A percentile compares a stretch with the other conserved stretches of the same genome.
phyloP scores from a whole-genome alignment of 2,797 vertebrate genomes.

The Sylvia borin region DNA sequence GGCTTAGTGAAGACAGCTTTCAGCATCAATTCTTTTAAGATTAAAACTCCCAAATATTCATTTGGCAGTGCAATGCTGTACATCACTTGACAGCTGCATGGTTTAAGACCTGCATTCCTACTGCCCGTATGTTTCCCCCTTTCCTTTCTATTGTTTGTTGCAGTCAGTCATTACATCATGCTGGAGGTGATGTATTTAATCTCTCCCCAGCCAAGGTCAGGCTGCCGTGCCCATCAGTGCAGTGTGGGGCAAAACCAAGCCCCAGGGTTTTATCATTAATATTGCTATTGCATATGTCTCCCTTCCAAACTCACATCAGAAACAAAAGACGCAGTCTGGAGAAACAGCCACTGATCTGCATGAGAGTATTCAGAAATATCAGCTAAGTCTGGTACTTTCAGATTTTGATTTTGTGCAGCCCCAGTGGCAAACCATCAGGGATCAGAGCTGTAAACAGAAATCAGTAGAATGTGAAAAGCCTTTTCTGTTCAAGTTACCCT shows the following conservation, averaged over 20 bases:
- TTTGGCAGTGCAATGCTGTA: not conserved
- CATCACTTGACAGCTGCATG: rapidly evolving
- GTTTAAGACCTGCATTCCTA: not conserved
- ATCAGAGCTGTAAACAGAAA: not conserved
- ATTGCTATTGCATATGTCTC: not conserved
- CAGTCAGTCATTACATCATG: not conserved
- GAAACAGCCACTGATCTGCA: not conserved
- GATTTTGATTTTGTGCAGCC: not conserved
- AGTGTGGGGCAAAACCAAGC: not conserved
- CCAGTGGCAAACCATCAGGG: not conserved
- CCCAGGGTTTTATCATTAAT: not conserved
- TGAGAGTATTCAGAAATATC: not conserved
- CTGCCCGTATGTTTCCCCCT: not conserved
- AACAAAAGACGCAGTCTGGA: not conserved
- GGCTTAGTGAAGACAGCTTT: not conserved
- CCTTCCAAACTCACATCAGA: not conserved
- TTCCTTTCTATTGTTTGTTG: not conserved
- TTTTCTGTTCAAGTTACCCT: not conserved
- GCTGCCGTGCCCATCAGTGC: not conserved
- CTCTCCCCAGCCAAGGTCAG: slow-evolving; percentile 1
- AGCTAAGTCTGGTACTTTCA: not conserved
- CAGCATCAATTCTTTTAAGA: not conserved
- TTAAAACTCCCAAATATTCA: not conserved
- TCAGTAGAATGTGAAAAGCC: not conserved
- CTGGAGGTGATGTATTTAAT: slow-evolving; percentile 27